These are phyloP conservation scores for Holothuria leucospilota DNA, from an alignment of 53 echinoderm and acorn worm genomes.

Conservation along the genomic window DNA sequence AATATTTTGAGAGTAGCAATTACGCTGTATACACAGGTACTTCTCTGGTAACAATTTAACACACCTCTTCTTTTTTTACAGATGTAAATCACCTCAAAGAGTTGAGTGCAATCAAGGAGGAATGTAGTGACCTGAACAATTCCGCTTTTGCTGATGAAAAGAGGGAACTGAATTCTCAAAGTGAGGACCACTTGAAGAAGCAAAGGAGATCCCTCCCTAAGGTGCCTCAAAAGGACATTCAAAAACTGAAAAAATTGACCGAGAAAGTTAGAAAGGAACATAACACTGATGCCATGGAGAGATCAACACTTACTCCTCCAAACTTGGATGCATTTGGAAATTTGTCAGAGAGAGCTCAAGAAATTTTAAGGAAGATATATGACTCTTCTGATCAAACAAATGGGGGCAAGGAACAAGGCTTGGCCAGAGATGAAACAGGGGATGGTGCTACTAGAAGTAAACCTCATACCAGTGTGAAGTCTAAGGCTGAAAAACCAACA, in stretches of 20 bases:
- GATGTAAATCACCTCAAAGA: constrained; percentile 30
- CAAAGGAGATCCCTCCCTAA: constrained; percentile 7
- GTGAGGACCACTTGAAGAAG: neutral
- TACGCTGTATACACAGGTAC: no score
- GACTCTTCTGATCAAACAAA: constrained; percentile 4
- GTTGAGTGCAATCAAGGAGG: constrained; percentile 15
- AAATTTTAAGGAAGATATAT: constrained; percentile 88
- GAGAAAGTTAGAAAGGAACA: neutral
- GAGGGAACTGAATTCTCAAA: neutral
- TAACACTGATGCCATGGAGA: constrained; percentile 8
- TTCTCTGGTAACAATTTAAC: no score
- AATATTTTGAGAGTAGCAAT: no score
- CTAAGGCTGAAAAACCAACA: neutral
- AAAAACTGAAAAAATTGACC: neutral
- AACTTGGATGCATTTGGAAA: constrained; percentile 77
- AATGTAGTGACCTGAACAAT: neutral
- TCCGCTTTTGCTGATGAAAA: neutral
- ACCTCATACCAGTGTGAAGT: neutral
- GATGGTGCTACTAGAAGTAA: neutral
- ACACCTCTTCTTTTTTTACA: neutral
- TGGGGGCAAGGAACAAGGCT: neutral
- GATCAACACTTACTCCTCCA: constrained; percentile 59
- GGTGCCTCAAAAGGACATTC: neutral
- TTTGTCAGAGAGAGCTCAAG: constrained; percentile 85
- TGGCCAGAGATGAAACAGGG: neutral